These are phyloP conservation scores for Pyrgus malvae DNA, from an alignment of 2,888 invertebrate genomes.

Conservation along the genomic window DNA sequence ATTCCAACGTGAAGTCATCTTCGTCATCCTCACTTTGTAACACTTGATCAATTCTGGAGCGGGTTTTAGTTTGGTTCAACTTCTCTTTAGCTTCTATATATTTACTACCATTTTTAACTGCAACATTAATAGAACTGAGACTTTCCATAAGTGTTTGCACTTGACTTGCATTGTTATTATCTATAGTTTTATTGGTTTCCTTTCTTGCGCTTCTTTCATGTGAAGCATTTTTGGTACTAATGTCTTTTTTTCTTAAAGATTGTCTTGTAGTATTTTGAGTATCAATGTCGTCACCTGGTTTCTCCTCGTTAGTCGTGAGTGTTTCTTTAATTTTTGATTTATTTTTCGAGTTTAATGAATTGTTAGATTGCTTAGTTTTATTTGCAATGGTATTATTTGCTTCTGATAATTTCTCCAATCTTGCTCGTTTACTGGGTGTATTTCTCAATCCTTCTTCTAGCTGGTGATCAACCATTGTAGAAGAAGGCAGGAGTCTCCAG, in stretches of 20 bases:
- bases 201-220: constrained; percentile 3
- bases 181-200: constrained; percentile 6
- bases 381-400: constrained; percentile 40
- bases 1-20: constrained; percentile 33
- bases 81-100: background rate
- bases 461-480: constrained; percentile 69
- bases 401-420: constrained; percentile 50
- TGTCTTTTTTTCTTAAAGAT: background rate
- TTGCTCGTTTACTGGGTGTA: constrained; percentile 48
- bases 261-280: constrained; percentile 3
- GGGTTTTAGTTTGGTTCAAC: background rate
- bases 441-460: constrained; percentile 45
- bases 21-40: constrained; percentile 28
- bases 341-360: constrained; percentile 39
- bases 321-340: constrained; percentile 35
- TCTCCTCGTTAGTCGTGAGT: background rate
- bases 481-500: constrained; percentile 67
- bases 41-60: constrained; percentile 14
- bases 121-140: too few relatives aligned
- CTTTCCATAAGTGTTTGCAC: too few relatives aligned
- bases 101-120: background rate
- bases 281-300: background rate
- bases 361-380: constrained; percentile 42
- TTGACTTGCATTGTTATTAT: background rate
- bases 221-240: constrained; percentile 5